These are phyloP conservation scores for Cheilosia soror DNA, from an alignment of 2,888 invertebrate genomes.

Conservation along the genomic window DNA sequence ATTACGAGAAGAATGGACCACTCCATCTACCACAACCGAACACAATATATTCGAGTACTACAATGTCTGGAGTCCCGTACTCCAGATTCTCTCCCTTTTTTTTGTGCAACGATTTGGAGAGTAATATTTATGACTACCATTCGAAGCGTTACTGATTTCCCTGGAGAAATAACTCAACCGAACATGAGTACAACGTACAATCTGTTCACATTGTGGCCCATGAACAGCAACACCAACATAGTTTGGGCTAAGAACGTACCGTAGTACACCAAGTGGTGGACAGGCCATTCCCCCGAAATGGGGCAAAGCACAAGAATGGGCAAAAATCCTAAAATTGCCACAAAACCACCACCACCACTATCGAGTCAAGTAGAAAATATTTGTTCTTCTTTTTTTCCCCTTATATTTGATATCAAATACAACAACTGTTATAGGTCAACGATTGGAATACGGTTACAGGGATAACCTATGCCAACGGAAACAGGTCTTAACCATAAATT, in stretches of 20 bases:
- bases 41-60: constrained; percentile 2
- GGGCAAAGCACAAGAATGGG: constrained; percentile 9
- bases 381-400: constrained; percentile 30
- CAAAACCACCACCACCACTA: constrained; percentile 21
- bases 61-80: constrained; percentile 19
- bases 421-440: constrained; percentile 68
- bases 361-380: constrained; percentile 36
- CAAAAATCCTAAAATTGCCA: constrained; percentile 50
- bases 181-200: constrained; percentile 59
- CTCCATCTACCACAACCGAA: constrained; percentile 9
- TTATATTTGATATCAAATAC: constrained; percentile 48
- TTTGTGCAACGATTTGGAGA: constrained; percentile 40
- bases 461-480: constrained; percentile 70
- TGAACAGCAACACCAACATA: constrained; percentile 51
- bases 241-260: constrained; percentile 20
- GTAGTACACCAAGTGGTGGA: constrained; percentile 10
- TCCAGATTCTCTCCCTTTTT: constrained; percentile 23
- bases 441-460: constrained; percentile 66
- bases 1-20: constrained; percentile 28
- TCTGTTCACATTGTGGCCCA: constrained; percentile 64
- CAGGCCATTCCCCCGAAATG: neutral
- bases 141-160: constrained; percentile 71
- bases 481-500: constrained; percentile 69
- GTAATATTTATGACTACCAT: constrained; percentile 68
- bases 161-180: constrained; percentile 67